Evolutionary conservation across 2,113 vertebrate genomes (phyloP), one percentile per base, ranked within the genome.

Genomic region (Pseudois nayaur): DNA sequence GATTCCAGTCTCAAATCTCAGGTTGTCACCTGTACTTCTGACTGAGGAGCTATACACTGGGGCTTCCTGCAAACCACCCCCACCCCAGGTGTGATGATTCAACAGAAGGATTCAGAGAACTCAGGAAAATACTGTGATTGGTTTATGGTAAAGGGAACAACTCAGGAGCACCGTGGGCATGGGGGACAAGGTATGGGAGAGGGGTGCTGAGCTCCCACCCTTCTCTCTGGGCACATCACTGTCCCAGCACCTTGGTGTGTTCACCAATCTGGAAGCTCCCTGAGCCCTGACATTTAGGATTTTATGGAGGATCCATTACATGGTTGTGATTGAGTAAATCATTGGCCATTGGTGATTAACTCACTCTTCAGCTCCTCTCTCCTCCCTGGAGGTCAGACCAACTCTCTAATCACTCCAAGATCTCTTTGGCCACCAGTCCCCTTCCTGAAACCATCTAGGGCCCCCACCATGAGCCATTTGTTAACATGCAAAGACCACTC

Each of bases 201-300:
- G 76, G 76, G 25, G 27, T 21, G 16, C 16, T 14, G 48, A 13
- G 87, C n/a, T 8, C 11, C 45, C 15, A 19, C 6, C 13, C 13
- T 21, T 15, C 23, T 52, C 5, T 67, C 45, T 50, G 14, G 86
- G 29, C 16, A 21, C 11, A 16, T 59, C 10, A 29, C 4, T 7
- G 3, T 52, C 57, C 57, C 62, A 36, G 60, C 15, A 4, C 31
- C 31, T 48, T 1, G 1, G 1, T 43, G 2, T 17, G 15, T 11
- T 74, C 23, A 25, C 79, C 14, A 29, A 0, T 62, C 19, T 8
- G 48, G n/a, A 50, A 48, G 43, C 55, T 64, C 48, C 74, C 29
- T 12, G 19, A 19, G 33, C 48, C n/a, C 74, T 10, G 2, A 23
- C 0, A 0, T 19, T 79, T 8, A 17, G 27, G 45, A 3, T 45